Evolutionary conservation across 2,797 vertebrate species (phyloP), one percentile per base, ranked within the genome.

Genomic region (Falco peregrinus): DNA sequence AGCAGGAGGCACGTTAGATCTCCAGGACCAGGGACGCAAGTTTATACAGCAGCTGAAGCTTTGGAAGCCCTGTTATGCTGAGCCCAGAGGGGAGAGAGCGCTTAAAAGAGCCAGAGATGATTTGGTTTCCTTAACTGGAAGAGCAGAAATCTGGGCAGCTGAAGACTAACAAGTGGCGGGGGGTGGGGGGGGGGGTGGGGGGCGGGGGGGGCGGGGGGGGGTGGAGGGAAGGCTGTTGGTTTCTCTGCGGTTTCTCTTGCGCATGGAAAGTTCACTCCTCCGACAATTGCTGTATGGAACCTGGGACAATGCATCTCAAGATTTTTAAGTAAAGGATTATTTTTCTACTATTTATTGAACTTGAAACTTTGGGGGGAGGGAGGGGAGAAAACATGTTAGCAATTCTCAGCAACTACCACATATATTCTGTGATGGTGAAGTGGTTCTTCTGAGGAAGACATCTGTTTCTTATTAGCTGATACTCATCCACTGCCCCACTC

Each of bases 311-410:
- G 97, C 98, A 98, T 98, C 98, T 98, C 95, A 90, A 95, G 97
- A 98, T 98, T 98, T 98, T 98, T 98, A 98, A 98, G 95, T 96
- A 99, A 99, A 99, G 98, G 97, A 98, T 99, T 99, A 99, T 99
- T 99, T 99, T 99, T 99, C 98, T 99, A 99, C 99, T 99, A 99
- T 99, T 99, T 99, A 99, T 99, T 99, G 97, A 99, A 99, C 98
- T 98, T 79, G 85, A 95, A 97, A 98, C 97, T 97, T 71, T 11
- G 81, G 96, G 84, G 97, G 83, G 87, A 87, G 94, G 92, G 93
- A 87, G 41, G 87, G 93, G 81, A 92, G 73, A 90, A 97, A 94
- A 93, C 82, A 57, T 56, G 14, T 57, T 90, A 93, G 91, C 39
- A 26, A 48, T 91, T 89, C 79, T 91, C 97, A 12, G 33, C 59